Conservation (phyloP, 1,140 invertebrate genomes). For the Drosophila lowei region DNA sequence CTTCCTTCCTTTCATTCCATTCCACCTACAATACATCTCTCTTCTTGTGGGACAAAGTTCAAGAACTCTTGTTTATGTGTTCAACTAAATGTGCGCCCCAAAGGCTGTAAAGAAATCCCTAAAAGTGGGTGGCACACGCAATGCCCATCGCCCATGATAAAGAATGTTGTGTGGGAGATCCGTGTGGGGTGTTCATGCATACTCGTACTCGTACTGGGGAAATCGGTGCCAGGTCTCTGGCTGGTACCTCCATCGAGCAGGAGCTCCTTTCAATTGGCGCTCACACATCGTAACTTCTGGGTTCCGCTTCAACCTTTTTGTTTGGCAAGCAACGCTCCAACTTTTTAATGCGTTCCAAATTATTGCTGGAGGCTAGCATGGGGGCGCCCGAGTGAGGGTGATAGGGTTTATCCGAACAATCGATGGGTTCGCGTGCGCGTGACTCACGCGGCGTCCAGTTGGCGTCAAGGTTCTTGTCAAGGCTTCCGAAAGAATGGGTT, state of each 20-base stretch:
- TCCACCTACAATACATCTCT: too few species aligned
- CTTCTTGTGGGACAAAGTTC: constrained; percentile 44
- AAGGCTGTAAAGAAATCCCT: constrained; percentile 18
- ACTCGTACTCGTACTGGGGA: constrained; percentile 1
- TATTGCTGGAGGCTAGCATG: background rate
- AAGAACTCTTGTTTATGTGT: constrained; percentile 72
- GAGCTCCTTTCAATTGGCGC: constrained; percentile 66
- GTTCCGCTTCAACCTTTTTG: constrained; percentile 27
- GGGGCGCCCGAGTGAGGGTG: background rate
- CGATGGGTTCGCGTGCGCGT: constrained; percentile 57
- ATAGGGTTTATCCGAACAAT: constrained; percentile 43
- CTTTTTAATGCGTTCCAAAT: constrained; percentile 70
- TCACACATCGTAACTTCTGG: constrained; percentile 74
- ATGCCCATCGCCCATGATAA: constrained; percentile 20
- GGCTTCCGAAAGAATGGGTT: constrained; percentile 13
- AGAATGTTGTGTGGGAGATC: constrained; percentile 17
- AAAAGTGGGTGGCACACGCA: constrained; percentile 75
- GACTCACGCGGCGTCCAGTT: constrained; percentile 45
- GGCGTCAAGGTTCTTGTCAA: constrained; percentile 58
- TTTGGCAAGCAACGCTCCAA: constrained; percentile 36
- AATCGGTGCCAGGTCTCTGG: constrained; percentile 41
- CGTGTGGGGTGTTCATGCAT: constrained; percentile 41
- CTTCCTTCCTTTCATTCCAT: background rate
- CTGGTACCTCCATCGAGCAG: constrained; percentile 29
- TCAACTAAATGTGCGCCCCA: constrained; percentile 56